Evolutionary conservation across 2,113 vertebrate species (phyloP).

Genomic region (Ameiurus melas): DNA sequence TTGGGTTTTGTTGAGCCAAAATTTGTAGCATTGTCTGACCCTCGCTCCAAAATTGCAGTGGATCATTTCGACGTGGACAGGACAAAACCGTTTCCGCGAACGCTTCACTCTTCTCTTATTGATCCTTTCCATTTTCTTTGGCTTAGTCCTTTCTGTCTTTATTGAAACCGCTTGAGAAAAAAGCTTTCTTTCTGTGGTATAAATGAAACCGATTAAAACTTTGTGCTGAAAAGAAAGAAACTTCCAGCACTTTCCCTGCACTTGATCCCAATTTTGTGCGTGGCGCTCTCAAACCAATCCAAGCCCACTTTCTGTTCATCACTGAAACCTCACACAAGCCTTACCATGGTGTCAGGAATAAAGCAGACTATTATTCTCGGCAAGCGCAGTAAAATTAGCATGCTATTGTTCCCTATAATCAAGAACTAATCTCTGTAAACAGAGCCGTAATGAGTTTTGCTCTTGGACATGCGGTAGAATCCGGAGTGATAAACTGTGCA

Average conservation of each 20-base stretch:
- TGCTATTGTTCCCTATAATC: constrained; percentile 29
- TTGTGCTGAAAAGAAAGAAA: background rate
- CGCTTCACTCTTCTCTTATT: background rate
- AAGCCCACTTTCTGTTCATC: constrained; percentile 9
- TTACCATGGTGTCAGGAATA: background rate
- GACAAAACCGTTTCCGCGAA: too few species aligned
- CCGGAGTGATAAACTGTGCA: background rate
- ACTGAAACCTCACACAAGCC: background rate
- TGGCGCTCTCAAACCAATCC: background rate
- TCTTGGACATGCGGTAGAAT: background rate
- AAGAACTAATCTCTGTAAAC: constrained; percentile 44
- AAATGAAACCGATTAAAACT: background rate
- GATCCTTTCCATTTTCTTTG: background rate
- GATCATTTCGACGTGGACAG: background rate
- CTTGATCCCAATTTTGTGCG: background rate
- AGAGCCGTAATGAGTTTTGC: constrained; percentile 28
- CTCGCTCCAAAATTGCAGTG: background rate
- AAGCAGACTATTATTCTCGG: background rate
- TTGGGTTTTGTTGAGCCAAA: background rate
- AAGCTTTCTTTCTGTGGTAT: background rate
- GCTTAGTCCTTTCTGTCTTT: background rate
- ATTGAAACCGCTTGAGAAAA: background rate
- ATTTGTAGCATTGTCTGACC: background rate
- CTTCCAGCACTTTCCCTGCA: background rate
- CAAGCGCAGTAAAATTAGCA: background rate